Evolutionary conservation across 2,888 invertebrate species (phyloP).

Genomic region (Loripinus fragilis): DNA sequence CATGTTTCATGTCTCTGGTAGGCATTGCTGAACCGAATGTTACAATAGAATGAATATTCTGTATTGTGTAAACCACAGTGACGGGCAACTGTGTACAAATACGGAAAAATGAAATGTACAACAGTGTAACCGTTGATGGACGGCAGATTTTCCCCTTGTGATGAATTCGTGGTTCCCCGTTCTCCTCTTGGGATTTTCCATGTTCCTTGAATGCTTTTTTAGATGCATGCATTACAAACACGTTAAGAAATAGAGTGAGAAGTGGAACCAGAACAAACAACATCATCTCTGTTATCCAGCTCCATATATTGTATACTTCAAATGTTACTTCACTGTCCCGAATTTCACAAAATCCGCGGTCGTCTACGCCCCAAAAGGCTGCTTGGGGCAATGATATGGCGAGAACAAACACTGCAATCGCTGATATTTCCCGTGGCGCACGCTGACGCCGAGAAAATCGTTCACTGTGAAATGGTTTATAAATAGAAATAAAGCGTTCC

Average conservation of each 20-base stretch:
- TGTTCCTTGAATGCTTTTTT: conserved; percentile 33
- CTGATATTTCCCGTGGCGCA: conserved; percentile 74
- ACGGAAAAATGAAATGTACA: conserved; percentile 56
- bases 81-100: conserved; percentile 56
- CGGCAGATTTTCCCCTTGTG: conserved; percentile 29
- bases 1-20: conserved; percentile 65
- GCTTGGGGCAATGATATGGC: conserved; percentile 76
- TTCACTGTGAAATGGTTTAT: conserved; percentile 77
- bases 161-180: conserved; percentile 35
- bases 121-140: conserved; percentile 47
- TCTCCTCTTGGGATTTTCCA: neutral
- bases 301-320: conserved; percentile 71
- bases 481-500: conserved; percentile 80
- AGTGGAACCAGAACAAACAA: conserved; percentile 74
- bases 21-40: conserved; percentile 51
- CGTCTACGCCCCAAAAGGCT: conserved; percentile 77
- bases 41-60: conserved; percentile 35
- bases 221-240: conserved; percentile 67
- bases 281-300: conserved; percentile 71
- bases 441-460: conserved; percentile 75
- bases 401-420: conserved; percentile 65
- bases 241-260: conserved; percentile 70
- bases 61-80: conserved; percentile 49
- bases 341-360: conserved; percentile 54
- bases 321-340: conserved; percentile 38